These are phyloP conservation scores for Hirtodrosophila alboralis DNA, from an alignment of 2,888 invertebrate species.

Conservation along the genomic window DNA sequence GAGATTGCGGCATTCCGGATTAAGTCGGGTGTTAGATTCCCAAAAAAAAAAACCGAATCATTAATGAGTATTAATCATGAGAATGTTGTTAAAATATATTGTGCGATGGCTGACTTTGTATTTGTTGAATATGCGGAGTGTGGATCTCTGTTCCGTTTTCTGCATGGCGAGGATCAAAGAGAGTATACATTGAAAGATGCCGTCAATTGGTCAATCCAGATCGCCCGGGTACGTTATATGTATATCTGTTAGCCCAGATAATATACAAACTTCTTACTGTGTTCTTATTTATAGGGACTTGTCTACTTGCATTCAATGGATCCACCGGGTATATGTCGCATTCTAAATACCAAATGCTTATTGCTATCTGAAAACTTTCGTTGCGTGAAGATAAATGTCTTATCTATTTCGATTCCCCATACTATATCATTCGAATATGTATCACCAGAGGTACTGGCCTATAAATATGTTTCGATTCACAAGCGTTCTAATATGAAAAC, in stretches of 20 bases:
- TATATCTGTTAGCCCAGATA: too few relatives aligned
- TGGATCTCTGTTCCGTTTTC: not conserved
- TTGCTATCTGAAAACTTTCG: not conserved
- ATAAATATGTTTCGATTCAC: not conserved
- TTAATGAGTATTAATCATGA: slow-evolving; percentile 1
- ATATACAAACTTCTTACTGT: too few relatives aligned
- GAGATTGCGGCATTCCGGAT: not conserved
- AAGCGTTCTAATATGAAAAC: too few relatives aligned
- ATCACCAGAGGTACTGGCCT: slow-evolving; percentile 1
- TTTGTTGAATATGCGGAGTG: slow-evolving; percentile 5
- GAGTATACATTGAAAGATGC: slow-evolving; percentile 3
- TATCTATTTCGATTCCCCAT: not conserved
- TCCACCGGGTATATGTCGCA: not conserved
- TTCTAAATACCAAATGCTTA: not conserved
- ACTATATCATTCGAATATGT: not conserved
- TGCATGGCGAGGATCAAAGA: not conserved
- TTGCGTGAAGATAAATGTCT: not conserved
- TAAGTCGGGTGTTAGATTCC: too few relatives aligned
- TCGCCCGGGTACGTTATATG: not conserved
- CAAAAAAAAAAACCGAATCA: not conserved
- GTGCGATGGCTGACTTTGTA: not conserved
- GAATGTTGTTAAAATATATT: slow-evolving; percentile 1
- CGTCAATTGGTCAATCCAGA: slow-evolving; percentile 6
- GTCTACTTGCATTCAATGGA: too few relatives aligned
- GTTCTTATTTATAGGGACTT: too few relatives aligned